Evolutionary conservation across 1,140 invertebrate species (phyloP).

Genomic region (Drosophila dunni): DNA sequence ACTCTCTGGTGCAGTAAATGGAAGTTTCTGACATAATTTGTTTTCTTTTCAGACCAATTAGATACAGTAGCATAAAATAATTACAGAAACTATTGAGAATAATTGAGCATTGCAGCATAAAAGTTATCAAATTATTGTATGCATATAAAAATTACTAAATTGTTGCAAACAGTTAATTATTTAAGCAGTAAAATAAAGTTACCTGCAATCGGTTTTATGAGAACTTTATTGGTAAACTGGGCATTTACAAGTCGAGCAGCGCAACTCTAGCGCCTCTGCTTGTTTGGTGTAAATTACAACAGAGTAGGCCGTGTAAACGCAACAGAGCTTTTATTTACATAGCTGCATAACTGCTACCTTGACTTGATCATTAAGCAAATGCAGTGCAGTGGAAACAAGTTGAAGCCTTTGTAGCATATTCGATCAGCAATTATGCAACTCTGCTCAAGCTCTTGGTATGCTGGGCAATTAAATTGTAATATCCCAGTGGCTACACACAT

Average conservation of each 20-base stretch:
- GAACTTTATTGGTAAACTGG: background rate
- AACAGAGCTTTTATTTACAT: no score
- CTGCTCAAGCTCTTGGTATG: slow-evolving; percentile 11
- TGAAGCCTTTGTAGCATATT: background rate
- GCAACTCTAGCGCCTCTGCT: no score
- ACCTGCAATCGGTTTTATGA: no score
- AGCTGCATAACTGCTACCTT: slow-evolving; percentile 10
- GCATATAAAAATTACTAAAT: slow-evolving; percentile 8
- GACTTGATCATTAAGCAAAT: slow-evolving; percentile 8
- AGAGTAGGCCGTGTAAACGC: no score
- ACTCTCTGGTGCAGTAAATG: slow-evolving; percentile 29
- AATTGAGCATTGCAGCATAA: slow-evolving; percentile 1
- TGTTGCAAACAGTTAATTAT: background rate
- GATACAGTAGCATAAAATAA: background rate
- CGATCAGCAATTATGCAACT: slow-evolving; percentile 39
- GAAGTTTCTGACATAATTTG: background rate
- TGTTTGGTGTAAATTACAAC: no score
- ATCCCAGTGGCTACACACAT: slow-evolving; percentile 33
- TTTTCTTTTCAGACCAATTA: slow-evolving; percentile 1
- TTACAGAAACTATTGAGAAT: background rate
- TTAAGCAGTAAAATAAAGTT: background rate
- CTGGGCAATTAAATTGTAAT: slow-evolving; percentile 44
- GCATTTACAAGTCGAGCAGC: no score
- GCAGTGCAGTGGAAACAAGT: slow-evolving; percentile 21
- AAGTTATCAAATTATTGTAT: slow-evolving; percentile 1